A percentile compares a stretch with the other conserved stretches of the same genome.
phyloP scores from a whole-genome alignment of 2,113 vertebrate genomes.

The Barbus barbus region DNA sequence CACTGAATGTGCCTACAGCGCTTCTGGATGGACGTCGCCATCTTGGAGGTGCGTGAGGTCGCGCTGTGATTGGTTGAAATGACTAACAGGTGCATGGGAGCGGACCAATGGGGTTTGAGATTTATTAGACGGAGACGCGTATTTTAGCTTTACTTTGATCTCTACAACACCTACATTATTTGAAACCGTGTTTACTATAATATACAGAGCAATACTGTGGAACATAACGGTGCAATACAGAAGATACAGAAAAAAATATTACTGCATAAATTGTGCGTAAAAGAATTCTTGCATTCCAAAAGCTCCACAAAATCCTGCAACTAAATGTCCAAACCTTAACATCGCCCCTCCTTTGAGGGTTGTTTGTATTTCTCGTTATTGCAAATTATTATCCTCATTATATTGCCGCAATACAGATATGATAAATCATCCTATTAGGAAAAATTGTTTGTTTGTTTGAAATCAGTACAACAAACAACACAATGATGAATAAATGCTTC shows the following conservation, averaged over 20 bases:
- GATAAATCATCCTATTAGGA: neutral
- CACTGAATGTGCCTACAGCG: constrained; percentile 32
- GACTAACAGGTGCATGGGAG: constrained; percentile 60
- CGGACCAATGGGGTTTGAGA: constrained; percentile 71
- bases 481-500: neutral
- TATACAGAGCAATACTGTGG: neutral
- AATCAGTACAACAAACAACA: neutral
- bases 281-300: neutral
- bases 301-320: neutral
- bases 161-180: neutral
- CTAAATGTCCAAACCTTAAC: neutral
- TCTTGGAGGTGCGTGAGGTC: constrained; percentile 75
- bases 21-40: constrained; percentile 77
- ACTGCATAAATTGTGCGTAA: neutral
- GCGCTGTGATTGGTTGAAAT: constrained; percentile 74
- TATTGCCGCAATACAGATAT: neutral
- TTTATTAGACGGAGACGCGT: constrained; percentile 30
- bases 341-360: neutral
- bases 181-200: neutral
- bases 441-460: no score
- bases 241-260: neutral
- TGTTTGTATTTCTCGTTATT: neutral
- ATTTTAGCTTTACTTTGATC: neutral
- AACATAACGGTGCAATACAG: neutral
- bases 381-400: neutral